phyloP scores from a whole-genome alignment of 2,888 invertebrate species.

The Salticus scenicus region DNA sequence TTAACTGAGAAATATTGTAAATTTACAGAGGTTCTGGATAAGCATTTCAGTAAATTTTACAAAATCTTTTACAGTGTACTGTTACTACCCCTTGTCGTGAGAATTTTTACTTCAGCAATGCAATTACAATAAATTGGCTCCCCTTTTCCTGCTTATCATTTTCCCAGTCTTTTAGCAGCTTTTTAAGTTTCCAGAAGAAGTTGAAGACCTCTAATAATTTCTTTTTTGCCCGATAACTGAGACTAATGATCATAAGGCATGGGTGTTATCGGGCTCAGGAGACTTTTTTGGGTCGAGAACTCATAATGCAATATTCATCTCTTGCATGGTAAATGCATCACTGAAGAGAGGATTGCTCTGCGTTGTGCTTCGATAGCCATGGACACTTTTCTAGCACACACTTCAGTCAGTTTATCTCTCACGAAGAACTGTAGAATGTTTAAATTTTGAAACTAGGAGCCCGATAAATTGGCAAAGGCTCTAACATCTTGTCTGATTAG shows the following conservation, averaged over 20 bases:
- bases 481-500: neutral
- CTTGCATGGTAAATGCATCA: neutral
- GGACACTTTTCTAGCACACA: too few species aligned
- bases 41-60: too few species aligned
- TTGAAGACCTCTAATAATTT: constrained; percentile 8
- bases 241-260: neutral
- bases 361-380: constrained; percentile 7
- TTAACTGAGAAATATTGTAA: too few species aligned
- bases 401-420: too few species aligned
- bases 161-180: neutral
- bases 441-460: neutral
- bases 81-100: too few species aligned
- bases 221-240: neutral
- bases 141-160: too few species aligned
- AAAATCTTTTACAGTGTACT: too few species aligned
- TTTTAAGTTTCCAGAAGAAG: neutral
- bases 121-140: too few species aligned
- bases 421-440: too few species aligned
- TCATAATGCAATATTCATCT: neutral
- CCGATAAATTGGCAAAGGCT: constrained; percentile 1
- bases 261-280: neutral
- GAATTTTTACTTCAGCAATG: too few species aligned
- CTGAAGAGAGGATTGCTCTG: neutral
- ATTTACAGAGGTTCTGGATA: too few species aligned
- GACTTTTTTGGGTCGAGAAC: neutral